Evolutionary conservation across 2,113 vertebrate species (phyloP), one percentile per base, ranked within the genome.

Genomic region (Corythornis vintsioides): DNA sequence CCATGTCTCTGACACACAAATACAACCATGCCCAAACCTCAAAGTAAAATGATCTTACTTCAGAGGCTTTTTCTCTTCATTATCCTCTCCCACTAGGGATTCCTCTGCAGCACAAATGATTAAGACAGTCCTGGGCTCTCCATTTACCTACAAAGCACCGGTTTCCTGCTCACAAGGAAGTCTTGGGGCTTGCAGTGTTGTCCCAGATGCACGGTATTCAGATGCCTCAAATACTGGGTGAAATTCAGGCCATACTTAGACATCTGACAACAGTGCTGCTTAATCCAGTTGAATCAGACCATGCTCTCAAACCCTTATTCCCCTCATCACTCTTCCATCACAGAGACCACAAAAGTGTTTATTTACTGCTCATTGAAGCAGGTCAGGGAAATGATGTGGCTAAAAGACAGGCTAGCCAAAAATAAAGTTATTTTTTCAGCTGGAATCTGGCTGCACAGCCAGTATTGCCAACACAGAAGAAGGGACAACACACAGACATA

Each of bases 341-440:
- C 0, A 89, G 64, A 92, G 79, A 83, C 79, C 76, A 85, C 42
- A 77, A 7, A 85, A 91, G 38, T 86, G 48, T 75, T 92, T 94
- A 87, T 89, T 94, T 95, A 91, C 64, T 90, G 64, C 60, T 88
- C 67, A 88, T 75, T 83, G 72, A 95, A 80, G 42, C 90, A 95
- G 92, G 85, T 91, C 66, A 84, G 75, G 60, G 29, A 92, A 95
- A 84, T 1, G 2, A 84, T 75, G 63, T 89, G 57, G 26, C 60
- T 89, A 61, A 91, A 92, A 89, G 94, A 88, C 33, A 89, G 53
- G 67, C 52, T 74, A 56, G 75, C 76, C 76, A 86, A 88, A 95
- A 89, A 85, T 47, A 89, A 92, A 84, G 77, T 87, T 92, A 72
- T 91, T 95, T 96, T 95, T 94, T 79, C 84, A 92, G 75, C 75